Evolutionary conservation across 2,113 vertebrate species (phyloP).

Genomic region (Procavia capensis): DNA sequence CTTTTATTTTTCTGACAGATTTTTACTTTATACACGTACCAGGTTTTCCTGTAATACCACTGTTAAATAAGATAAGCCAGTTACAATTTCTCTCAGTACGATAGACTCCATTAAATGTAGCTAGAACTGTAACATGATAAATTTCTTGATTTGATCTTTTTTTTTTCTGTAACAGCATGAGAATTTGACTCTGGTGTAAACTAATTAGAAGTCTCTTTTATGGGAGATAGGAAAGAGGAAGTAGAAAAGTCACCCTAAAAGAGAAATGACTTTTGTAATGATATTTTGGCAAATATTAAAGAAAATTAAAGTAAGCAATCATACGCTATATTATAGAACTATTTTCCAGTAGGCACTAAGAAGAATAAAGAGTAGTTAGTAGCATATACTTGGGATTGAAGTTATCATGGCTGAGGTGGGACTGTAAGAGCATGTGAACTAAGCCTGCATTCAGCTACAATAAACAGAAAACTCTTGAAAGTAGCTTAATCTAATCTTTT

Average conservation of each 20-base stretch:
- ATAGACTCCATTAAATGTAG: not conserved
- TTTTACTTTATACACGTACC: not conserved
- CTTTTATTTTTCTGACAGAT: not conserved
- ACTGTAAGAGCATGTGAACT: not conserved
- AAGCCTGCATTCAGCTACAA: not conserved
- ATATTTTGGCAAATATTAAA: not conserved
- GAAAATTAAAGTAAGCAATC: not conserved
- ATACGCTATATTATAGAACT: not conserved
- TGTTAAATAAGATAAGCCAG: not conserved
- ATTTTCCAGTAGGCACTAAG: not conserved
- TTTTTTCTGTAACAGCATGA: no score
- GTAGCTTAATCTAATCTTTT: not conserved
- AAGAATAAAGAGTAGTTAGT: not conserved
- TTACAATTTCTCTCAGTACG: not conserved
- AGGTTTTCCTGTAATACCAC: not conserved
- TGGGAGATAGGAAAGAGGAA: not conserved
- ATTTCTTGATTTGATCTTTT: not conserved
- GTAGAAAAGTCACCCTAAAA: not conserved
- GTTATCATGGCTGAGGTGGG: not conserved
- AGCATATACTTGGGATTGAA: slow-evolving; percentile 4
- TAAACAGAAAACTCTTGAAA: not conserved
- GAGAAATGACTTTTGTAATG: not conserved
- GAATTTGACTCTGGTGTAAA: no score
- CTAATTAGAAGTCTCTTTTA: not conserved
- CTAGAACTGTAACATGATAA: not conserved